Evolutionary conservation across 2,797 vertebrate species (phyloP).

Genomic region (Halcyon chelicuti): DNA sequence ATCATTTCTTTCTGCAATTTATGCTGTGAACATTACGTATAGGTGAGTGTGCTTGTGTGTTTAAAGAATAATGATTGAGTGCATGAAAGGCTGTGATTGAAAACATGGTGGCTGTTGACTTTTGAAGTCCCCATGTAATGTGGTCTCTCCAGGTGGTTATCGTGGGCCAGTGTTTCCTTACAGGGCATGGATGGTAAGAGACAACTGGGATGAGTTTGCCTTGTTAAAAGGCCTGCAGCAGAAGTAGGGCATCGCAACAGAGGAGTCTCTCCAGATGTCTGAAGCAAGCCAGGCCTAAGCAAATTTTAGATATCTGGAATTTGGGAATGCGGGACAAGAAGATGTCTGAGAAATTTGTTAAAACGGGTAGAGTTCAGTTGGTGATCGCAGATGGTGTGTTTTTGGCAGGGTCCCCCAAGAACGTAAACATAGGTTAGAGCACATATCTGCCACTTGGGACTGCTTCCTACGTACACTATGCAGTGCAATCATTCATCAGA

Average conservation of each 20-base stretch:
- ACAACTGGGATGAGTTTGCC: neutral
- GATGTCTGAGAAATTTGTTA: neutral
- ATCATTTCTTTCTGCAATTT: neutral
- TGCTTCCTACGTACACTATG: too few species aligned
- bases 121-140: neutral
- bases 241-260: neutral
- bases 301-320: neutral
- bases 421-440: too few species aligned
- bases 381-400: too few species aligned
- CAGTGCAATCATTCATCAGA: too few species aligned
- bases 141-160: neutral
- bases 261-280: neutral
- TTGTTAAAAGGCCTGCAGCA: neutral
- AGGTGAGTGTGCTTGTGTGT: neutral
- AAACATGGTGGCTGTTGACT: neutral
- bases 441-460: too few species aligned
- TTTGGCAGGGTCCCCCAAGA: too few species aligned
- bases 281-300: neutral
- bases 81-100: neutral
- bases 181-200: neutral
- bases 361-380: neutral
- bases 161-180: neutral
- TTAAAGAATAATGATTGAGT: neutral
- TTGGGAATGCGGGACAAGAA: neutral
- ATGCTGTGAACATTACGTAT: neutral